Base-by-base conservation (phyloP, 2,797 vertebrate genomes). In the Phrynocephalus guinanensis region DNA sequence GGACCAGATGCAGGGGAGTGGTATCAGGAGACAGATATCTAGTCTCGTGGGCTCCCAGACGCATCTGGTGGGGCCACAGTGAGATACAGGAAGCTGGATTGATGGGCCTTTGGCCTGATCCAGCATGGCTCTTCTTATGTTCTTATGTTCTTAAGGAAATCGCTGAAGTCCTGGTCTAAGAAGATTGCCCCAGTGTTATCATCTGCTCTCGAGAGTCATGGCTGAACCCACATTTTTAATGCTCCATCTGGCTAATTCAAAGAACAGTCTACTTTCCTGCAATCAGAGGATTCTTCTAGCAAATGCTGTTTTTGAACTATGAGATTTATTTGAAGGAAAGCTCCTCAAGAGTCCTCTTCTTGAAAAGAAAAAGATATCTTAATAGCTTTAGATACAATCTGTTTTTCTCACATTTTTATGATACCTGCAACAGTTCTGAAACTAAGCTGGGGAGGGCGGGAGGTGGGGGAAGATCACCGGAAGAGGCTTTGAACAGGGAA, bases 401-500 rank as follows among this genome's bases (percentile, higher is more conserved):
- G 91, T 90, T 90, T n/a, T 13, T 33, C 60, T 89, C 77, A 76
- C 77, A 20, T 52, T 85, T 90, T 86, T 70, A 88, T 91, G 56
- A 76, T 93, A 92, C 86, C 52, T 60, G 56, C 83, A 68, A 79
- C n/a, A 82, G 30, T 88, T 93, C 84, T 90, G 56, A 50, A 6
- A 72, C 66, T 1, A 77, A 75, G 18, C 7, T 68, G 38, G 50
- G 6, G 1, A 2, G 56, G 18, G 16, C 6, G 50, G 6, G 3
- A 5, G 56, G 18, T 26, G 10, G 56, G 24, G 28, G 87, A 88
- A 44, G 38, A 88, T 78, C 30, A 73, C 79, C 87, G 84, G 16
- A 90, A 84, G 66, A 88, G 56, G 44, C 84, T 95, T 94, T 94
- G 80, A 72, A 90, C 94, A 92, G 84, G 90, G 89, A 75, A 70